Evolutionary conservation across 2,113 vertebrate genomes (phyloP), one percentile per base, ranked within the genome.

Genomic region (Craseonycteris thonglongyai): DNA sequence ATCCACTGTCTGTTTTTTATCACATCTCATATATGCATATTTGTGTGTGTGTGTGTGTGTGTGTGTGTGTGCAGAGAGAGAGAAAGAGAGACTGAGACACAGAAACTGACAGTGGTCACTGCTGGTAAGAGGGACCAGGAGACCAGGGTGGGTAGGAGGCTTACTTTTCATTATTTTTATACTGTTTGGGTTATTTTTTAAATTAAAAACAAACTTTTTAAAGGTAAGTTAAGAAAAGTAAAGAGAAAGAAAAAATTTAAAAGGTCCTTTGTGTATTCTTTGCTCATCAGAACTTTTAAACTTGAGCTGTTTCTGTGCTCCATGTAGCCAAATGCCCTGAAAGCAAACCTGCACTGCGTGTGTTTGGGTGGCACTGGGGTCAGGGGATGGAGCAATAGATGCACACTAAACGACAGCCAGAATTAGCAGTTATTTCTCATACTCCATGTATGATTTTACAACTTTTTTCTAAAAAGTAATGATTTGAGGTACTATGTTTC

Each of bases 371-470:
- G 68, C 7, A 9, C 12, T 9, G 30, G 66, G 26, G 33, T 38
- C 0, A 1, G 30, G 35, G 24, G 24, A 54, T 15, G 2, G 38
- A 75, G 30, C 47, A 69, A 15, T 93, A 79, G 75, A 80, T 4
- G 19, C 86, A 15, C 66, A 84, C n/a, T 90, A 40, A 85, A n/a
- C 93, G 45, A 58, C 91, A 56, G 58, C 79, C 14, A 78, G 56
- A 93, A 83, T 72, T 63, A 68, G 35, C 56, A 72, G 16, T 78
- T 81, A 76, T 72, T 95, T 96, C 71, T 90, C 21, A 87, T 68
- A 42, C 21, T 84, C 6, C 15, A 42, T 10, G 0, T 49, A 19
- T 35, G 40, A 59, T 76, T 88, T 91, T 88, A 68, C 49, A 84
- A 45, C n/a, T 59, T 84, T 87, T 69, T 71, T 35, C 30, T 15